These are phyloP conservation scores for Drosophila sulfurigaster DNA, from an alignment of 1,140 invertebrate genomes.

Conservation along the genomic window DNA sequence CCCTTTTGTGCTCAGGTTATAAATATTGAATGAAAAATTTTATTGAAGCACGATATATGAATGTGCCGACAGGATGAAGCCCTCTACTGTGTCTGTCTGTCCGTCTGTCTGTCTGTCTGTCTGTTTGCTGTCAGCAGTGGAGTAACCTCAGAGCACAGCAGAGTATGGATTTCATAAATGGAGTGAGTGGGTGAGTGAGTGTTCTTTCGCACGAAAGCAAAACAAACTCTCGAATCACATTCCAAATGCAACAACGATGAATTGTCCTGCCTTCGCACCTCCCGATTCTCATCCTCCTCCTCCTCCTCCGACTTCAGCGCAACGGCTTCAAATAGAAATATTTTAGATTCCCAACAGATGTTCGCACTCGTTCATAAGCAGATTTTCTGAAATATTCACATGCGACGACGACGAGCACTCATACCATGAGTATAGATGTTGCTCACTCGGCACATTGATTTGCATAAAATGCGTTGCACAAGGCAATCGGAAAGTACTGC, in stretches of 20 bases:
- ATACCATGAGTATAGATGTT: no score
- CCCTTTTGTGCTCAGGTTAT: conserved; percentile 50
- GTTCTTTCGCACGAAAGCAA: conserved; percentile 40
- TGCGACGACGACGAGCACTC: background rate
- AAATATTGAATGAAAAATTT: conserved; percentile 74
- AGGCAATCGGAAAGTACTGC: conserved; percentile 5
- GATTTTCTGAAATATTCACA: conserved; percentile 71
- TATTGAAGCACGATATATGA: conserved; percentile 72
- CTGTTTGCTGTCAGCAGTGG: background rate
- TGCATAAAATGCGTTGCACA: conserved; percentile 59
- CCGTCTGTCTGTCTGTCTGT: background rate
- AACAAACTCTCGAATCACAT: conserved; percentile 65
- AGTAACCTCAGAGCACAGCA: background rate
- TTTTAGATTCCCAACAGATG: conserved; percentile 74
- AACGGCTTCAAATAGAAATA: conserved; percentile 52
- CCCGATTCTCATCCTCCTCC: background rate
- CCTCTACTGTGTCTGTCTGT: background rate
- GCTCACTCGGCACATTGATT: conserved; percentile 46
- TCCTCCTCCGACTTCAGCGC: background rate
- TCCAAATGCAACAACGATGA: conserved; percentile 40
- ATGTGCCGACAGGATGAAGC: conserved; percentile 39
- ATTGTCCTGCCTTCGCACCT: background rate
- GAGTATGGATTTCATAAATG: conserved; percentile 19
- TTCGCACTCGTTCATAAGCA: conserved; percentile 66
- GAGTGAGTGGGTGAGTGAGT: background rate